Evolutionary conservation across 2,888 invertebrate genomes (phyloP).

Genomic region (Apotomis turbidana): DNA sequence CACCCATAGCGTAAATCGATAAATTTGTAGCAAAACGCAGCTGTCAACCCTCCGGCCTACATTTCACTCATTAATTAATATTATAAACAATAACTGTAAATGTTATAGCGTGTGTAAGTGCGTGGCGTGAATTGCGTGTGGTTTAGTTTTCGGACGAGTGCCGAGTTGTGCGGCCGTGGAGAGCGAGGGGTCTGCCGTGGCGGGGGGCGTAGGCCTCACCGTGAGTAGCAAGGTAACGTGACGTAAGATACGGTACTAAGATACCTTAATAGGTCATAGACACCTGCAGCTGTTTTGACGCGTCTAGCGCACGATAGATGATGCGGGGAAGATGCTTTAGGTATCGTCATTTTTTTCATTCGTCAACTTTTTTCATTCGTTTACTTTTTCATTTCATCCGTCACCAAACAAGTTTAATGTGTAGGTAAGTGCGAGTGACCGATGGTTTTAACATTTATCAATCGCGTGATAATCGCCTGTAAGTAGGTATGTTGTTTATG

Average conservation of each 20-base stretch:
- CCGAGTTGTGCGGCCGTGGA: constrained; percentile 71
- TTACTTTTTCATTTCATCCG: too few species aligned
- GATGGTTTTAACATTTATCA: too few species aligned
- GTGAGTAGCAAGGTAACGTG: constrained; percentile 77
- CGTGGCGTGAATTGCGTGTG: constrained; percentile 16
- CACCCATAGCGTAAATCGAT: constrained; percentile 33
- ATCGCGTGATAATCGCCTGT: too few species aligned
- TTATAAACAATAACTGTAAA: constrained; percentile 13
- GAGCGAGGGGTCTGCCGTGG: constrained; percentile 67
- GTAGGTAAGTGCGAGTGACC: too few species aligned
- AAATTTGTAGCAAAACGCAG: constrained; percentile 33
- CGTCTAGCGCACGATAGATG: too few species aligned
- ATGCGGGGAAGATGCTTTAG: too few species aligned
- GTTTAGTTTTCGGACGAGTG: constrained; percentile 46
- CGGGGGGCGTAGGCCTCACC: constrained; percentile 82
- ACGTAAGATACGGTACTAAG: constrained; percentile 4
- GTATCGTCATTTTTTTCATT: too few species aligned
- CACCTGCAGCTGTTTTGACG: too few species aligned
- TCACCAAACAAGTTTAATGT: too few species aligned
- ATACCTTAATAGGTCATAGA: not conserved
- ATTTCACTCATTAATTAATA: constrained; percentile 18
- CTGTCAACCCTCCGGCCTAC: constrained; percentile 18
- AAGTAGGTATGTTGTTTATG: too few species aligned
- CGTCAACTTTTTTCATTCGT: too few species aligned
- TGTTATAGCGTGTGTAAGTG: constrained; percentile 41